Base-by-base conservation (phyloP, 2,888 invertebrate genomes). In the Hipparchia sbordonii region DNA sequence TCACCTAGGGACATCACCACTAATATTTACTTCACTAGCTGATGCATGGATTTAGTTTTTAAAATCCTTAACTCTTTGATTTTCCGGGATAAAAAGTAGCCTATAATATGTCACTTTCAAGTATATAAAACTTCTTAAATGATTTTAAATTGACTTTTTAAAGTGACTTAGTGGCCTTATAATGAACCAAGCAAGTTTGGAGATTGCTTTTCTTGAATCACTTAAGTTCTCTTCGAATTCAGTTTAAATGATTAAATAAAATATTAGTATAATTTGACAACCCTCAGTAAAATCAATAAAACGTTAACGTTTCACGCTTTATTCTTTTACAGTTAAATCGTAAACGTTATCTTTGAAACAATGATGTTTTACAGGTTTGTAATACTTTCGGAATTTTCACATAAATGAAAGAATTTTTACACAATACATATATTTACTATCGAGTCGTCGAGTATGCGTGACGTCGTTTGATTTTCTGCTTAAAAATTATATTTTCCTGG, bases 261-360 rank as follows among this genome's bases (percentile, higher is more conserved):
- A n/a, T n/a, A n/a, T n/a, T n/a, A n/a, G n/a, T n/a, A 39, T 39
- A 39, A 39, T 39, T 62, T 63, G 63, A 23, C 66, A 66, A n/a
- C 66, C 66, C 66, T 57, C n/a, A n/a, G 54, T 39, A 48, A 62
- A 54, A 45, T 70, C 45, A 54, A 60, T 70, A 39, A 59, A 59
- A 67, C 45, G 10, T n/a, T 7, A 66, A 66, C 66, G 66, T 54
- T 66, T 39, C 52, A 66, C 39, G 66, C 63, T 63, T 23, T 23
- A 39, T 66, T 9, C 5, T n/a, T 66, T 56, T 66, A 54, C n/a
- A 9, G 54, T 56, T 66, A 33, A 39, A 33, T 54, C 66, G 66
- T 66, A 56, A 66, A 54, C 54, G 33, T 56, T 66, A 45, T 54
- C 54, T 66, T 54, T 54, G 45, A 45, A 54, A 54, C 54, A 45